Evolutionary conservation across 2,113 vertebrate genomes (phyloP).

Genomic region (Sylvilagus bachmani): DNA sequence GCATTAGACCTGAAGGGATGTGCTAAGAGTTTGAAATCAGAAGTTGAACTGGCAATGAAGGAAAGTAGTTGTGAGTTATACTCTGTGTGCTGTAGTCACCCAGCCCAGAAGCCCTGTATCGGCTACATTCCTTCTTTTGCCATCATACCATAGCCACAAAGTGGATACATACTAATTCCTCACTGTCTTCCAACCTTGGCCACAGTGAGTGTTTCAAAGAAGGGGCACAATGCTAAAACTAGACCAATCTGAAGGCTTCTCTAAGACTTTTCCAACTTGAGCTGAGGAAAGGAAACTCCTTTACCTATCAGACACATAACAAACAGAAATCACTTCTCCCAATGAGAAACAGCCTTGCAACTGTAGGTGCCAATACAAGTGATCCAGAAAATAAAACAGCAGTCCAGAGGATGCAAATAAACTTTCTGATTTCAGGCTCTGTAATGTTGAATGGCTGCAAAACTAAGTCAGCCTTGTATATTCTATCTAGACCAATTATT

Average conservation of each 20-base stretch:
- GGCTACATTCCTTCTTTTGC: not conserved
- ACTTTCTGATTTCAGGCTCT: not conserved
- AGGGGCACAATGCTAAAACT: not conserved
- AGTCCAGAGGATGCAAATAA: not conserved
- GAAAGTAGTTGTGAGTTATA: not conserved
- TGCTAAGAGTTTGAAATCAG: not conserved
- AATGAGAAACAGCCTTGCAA: not conserved
- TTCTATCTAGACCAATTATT: too few relatives aligned
- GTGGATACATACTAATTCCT: not conserved
- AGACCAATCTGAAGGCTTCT: not conserved
- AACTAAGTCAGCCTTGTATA: not conserved
- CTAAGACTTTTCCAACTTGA: not conserved
- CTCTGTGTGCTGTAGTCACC: accelerated
- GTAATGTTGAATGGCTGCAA: not conserved
- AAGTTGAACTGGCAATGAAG: not conserved
- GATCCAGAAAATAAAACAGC: not conserved
- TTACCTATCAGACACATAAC: not conserved
- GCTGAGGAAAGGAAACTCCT: not conserved
- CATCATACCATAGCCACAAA: not conserved
- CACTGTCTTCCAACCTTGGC: not conserved
- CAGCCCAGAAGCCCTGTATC: not conserved
- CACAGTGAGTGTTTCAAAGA: not conserved
- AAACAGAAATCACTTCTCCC: not conserved
- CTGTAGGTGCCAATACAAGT: not conserved
- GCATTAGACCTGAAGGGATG: not conserved